Base-by-base conservation (phyloP, 2,113 vertebrate genomes). In the Barbus barbus region DNA sequence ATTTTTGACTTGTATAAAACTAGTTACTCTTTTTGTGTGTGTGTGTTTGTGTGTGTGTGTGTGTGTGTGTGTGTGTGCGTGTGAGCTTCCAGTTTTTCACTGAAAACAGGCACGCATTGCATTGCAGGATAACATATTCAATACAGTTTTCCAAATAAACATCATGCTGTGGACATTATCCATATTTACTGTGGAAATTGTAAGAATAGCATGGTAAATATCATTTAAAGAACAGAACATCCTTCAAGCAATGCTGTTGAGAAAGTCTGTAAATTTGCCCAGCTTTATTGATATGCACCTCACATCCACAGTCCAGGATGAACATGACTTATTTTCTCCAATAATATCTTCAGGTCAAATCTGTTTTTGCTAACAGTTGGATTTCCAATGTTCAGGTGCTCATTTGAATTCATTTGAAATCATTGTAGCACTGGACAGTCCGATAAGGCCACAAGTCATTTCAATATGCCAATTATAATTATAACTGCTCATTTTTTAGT, bases 371-470 rank as follows among this genome's bases (percentile, higher is more conserved):
- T 48, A 56, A 56, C 53, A 56, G 20, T 9, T 58, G 22, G 13
- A 48, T 48, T 26, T 41, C 33, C 13, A 33, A 56, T 77, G 16
- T 56, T 77, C 28, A 41, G 53, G 53, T 78, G 76, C 76, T 78
- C 53, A 78, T 60, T n/a, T n/a, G n/a, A n/a, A n/a, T n/a, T n/a
- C n/a, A n/a, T n/a, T 78, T 38, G 33, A 78, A 60, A 4, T 58
- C 11, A 77, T n/a, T 51, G 46, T 20, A 1, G 13, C 46, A 22
- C 28, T 77, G 28, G 28, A 77, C 51, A 58, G 74, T 78, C 53
- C 8, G 53, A 78, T 61, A 41, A 78, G 33, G 33, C 76, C 76
- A 18, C 7, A 26, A 38, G 53, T 41, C 7, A 60, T 61, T 78
- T 41, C 20, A n/a, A n/a, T n/a, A n/a, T n/a, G n/a, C n/a, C n/a